A percentile compares a stretch with the other conserved stretches of the same genome.
Evolutionary conservation across 2,888 invertebrate species (phyloP).

Genomic region (Fragum whitleyi): DNA sequence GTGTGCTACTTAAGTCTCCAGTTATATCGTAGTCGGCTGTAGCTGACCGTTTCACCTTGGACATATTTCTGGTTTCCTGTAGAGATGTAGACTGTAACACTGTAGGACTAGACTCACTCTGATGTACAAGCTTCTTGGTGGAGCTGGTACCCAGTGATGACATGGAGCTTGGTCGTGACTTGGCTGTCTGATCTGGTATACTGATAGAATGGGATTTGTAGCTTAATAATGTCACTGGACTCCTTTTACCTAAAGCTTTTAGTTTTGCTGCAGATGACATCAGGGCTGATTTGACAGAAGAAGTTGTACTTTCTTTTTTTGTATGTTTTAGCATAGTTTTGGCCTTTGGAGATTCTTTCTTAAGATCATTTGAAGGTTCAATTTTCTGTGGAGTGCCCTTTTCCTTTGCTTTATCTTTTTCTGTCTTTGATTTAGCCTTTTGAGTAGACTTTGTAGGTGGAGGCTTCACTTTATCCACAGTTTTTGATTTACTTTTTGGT

Average conservation of each 20-base stretch:
- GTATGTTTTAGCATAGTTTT: constrained; percentile 21
- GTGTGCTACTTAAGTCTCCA: not conserved
- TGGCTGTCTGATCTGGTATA: constrained; percentile 49
- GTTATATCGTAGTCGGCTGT: not conserved
- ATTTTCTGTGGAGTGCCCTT: not conserved
- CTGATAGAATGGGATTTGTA: constrained; percentile 59
- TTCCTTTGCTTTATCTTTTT: not conserved
- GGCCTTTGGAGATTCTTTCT: not conserved
- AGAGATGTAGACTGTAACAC: constrained; percentile 31
- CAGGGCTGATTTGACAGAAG: constrained; percentile 56
- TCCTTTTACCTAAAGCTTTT: constrained; percentile 57
- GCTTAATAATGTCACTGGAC: constrained; percentile 58
- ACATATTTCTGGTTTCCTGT: not conserved
- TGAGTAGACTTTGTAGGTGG: constrained; percentile 1
- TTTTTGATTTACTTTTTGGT: constrained; percentile 18
- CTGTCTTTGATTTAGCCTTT: not conserved
- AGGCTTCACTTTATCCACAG: not conserved
- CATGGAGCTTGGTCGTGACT: constrained; percentile 23
- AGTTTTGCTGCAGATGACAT: constrained; percentile 62
- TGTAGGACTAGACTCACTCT: constrained; percentile 59
- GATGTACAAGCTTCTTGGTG: constrained; percentile 34
- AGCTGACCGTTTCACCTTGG: constrained; percentile 2
- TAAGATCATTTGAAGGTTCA: not conserved
- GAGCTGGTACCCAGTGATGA: not conserved
- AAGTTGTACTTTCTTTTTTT: constrained; percentile 20